Percentiles rank a stretch among this genome's conserved stretches.
phyloP scores from a whole-genome alignment of 2,888 invertebrate species.

The Patella caerulea region DNA sequence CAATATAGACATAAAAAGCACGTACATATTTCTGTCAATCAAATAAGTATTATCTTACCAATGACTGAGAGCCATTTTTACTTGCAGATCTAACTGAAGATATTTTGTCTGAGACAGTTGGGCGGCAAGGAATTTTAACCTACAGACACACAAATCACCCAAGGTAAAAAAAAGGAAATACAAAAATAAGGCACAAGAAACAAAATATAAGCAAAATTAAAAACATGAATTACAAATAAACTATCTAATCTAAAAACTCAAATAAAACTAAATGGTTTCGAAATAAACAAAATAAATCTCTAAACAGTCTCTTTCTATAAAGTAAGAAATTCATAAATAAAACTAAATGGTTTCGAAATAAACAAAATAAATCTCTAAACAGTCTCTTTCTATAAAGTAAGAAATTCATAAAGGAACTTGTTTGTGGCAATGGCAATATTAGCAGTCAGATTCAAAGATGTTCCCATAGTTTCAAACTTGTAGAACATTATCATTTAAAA shows the following conservation, averaged over 20 bases:
- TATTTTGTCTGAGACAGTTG: conserved; percentile 59
- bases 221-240: neutral
- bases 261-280: conserved; percentile 14
- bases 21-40: too few species aligned
- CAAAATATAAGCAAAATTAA: conserved; percentile 6
- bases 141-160: conserved; percentile 51
- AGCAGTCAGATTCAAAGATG: too few species aligned
- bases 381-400: too few species aligned
- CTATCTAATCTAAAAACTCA: neutral
- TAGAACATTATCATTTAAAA: too few species aligned
- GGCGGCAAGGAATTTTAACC: conserved; percentile 78
- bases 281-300: conserved; percentile 9
- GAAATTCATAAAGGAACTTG: too few species aligned
- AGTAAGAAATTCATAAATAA: too few species aligned
- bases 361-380: conserved; percentile 4
- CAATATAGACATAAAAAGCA: too few species aligned
- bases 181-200: neutral
- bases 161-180: conserved; percentile 16
- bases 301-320: too few species aligned
- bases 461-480: too few species aligned
- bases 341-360: conserved; percentile 11
- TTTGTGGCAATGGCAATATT: too few species aligned
- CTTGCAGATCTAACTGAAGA: conserved; percentile 7
- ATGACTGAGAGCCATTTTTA: too few species aligned
- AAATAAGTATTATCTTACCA: too few species aligned